Base-by-base conservation (phyloP, 2,113 vertebrate genomes). In the Actenoides lindsayi region DNA sequence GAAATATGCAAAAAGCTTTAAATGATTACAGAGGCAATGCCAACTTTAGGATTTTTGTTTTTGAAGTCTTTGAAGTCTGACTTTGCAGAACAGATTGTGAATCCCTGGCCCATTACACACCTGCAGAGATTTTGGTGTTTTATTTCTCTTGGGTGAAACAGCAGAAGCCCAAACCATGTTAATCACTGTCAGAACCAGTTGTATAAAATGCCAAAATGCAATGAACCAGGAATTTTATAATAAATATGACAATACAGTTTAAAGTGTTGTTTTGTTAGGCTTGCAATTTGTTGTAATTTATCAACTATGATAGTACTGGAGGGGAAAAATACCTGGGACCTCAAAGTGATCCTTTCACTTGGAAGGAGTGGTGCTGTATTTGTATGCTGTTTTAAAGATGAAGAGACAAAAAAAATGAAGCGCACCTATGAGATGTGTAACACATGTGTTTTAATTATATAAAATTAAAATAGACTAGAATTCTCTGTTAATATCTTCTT, bases 171-270 rank as follows among this genome's bases (percentile, higher is more conserved):
- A 97, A 98, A 97, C 97, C 97, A 94, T 98, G 98, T 98, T 98
- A 98, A 98, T 98, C 98, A 98, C 96, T 98, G 98, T 99, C 98
- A 98, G 98, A 98, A 98, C 98, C 98, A 98, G 98, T 98, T 98
- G 98, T 98, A 98, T 96, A 98, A 98, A 98, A 98, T 98, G 98
- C 97, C 98, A 98, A 98, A 98, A 98, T 96, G 94, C 98, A 98
- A 82, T 92, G 98, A 98, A 98, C 97, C 97, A 96, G 94, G 96
- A 91, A 84, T 97, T 97, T 97, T 97, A 93, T 98, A 98, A 98
- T 97, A 98, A 98, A 98, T 97, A 98, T 98, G 98, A 98, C 98
- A 98, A 96, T 97, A 78, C 93, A 95, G 92, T 97, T 96, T 95
- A 97, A 98, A 97, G 65, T 93, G 96, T 92, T 98, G 94, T 98